Conservation (phyloP, 1,140 invertebrate genomes). For the Drosophila kikkawai region DNA sequence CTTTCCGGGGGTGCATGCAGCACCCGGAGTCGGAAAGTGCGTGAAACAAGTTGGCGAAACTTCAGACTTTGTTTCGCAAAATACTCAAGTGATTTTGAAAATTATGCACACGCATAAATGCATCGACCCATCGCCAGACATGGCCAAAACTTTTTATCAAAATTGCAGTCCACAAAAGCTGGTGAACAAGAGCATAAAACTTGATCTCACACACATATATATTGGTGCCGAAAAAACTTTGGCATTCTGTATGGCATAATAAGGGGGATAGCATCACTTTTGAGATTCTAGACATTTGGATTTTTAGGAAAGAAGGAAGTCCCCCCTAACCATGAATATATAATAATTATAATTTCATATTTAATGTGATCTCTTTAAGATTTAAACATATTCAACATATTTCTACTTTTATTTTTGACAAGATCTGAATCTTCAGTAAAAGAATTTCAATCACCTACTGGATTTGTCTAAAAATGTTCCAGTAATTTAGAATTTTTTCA, state of each 20-base stretch:
- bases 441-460: too few relatives aligned
- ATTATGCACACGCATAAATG: constrained; percentile 83
- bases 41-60: constrained; percentile 71
- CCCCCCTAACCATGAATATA: background rate
- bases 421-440: too few relatives aligned
- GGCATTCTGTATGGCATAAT: background rate
- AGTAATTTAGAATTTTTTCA: background rate
- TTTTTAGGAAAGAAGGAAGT: background rate
- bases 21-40: constrained; percentile 32
- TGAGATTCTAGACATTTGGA: background rate
- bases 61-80: constrained; percentile 77
- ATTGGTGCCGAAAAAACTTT: constrained; percentile 17
- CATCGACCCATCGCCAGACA: constrained; percentile 37
- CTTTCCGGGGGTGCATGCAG: constrained; percentile 11
- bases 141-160: constrained; percentile 55
- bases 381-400: too few relatives aligned
- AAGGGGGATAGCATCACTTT: background rate
- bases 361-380: background rate
- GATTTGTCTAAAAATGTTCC: background rate
- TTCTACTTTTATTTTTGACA: background rate
- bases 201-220: constrained; percentile 16
- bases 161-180: constrained; percentile 40
- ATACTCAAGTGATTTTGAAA: constrained; percentile 76
- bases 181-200: constrained; percentile 20
- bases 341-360: background rate